Evolutionary conservation across 2,113 vertebrate species (phyloP), one percentile per base, ranked within the genome.

Genomic region (Mugil cephalus): DNA sequence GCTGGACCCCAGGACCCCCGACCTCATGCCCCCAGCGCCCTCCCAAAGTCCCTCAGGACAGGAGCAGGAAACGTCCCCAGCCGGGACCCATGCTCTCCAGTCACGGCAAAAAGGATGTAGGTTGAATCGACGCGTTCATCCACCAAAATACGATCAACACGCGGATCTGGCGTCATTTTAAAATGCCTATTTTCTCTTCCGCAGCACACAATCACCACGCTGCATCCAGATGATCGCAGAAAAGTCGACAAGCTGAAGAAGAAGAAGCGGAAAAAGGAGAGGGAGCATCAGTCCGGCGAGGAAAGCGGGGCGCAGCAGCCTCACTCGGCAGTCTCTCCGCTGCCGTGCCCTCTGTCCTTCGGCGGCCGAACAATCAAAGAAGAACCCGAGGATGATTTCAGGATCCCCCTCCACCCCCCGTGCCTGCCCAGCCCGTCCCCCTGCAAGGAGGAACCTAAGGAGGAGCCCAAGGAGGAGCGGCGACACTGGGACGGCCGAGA

Each of bases 191-290:
- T 58, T 12, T 38, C 5, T 68, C 4, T 35, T 56, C 34, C 42
- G 8, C 75, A 93, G 92, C 88, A 82, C 77, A 74, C 83, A 14
- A 77, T 87, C 46, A 14, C 74, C 35, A 74, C 40, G n/a, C 63
- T 89, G 48, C 83, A 91, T 59, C 74, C 88, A 24, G 92, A 92
- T 2, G 89, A 92, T 15, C 77, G 94, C 67, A 95, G 96, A 88
- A 97, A 98, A 73, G 88, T 93, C 0, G 96, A 99, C 61, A 98
- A 97, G 85, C 92, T 97, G 83, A 95, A 96, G 92, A 98, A 96
- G 92, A 98, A 96, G 71, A 98, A 94, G 69, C 91, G 89, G 77
- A 92, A 80, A 71, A 93, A 91, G 90, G 96, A 95, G 75, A 94
- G 92, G 92, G 95, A 93, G 34, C 92, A 92, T 83, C 95, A 93